Percentiles rank a stretch among this genome's conserved stretches.
phyloP scores from a whole-genome alignment of 2,797 vertebrate species.

The Hylomyscus alleni region DNA sequence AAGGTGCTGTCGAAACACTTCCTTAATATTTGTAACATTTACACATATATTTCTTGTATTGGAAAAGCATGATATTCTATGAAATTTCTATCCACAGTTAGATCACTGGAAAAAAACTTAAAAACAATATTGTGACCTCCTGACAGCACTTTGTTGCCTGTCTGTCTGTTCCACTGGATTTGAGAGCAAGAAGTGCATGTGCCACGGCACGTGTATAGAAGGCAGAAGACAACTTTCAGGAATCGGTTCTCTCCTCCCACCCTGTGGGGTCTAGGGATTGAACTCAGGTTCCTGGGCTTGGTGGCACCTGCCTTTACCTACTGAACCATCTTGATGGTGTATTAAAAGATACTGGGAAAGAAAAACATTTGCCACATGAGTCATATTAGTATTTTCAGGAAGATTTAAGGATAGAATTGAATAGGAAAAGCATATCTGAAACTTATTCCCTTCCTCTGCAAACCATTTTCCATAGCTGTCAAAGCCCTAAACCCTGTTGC shows the following conservation, averaged over 20 bases:
- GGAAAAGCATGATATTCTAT: slow-evolving; percentile 77
- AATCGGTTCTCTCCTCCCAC: background rate
- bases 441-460: slow-evolving; percentile 42
- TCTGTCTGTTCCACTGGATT: background rate
- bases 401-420: slow-evolving; percentile 48
- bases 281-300: background rate
- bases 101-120: slow-evolving; percentile 64
- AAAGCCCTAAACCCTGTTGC: background rate
- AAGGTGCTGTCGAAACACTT: background rate
- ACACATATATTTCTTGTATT: slow-evolving; percentile 76
- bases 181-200: background rate
- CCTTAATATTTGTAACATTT: slow-evolving; percentile 57
- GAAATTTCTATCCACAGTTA: slow-evolving; percentile 69
- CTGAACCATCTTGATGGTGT: slow-evolving; percentile 28
- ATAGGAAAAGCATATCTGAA: slow-evolving; percentile 15
- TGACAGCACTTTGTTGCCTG: slow-evolving; percentile 43
- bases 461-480: slow-evolving; percentile 48
- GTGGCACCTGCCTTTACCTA: background rate
- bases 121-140: slow-evolving; percentile 64
- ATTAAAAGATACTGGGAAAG: slow-evolving; percentile 65
- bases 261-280: background rate
- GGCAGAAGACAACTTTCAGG: background rate
- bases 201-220: background rate
- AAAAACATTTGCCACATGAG: slow-evolving; percentile 56
- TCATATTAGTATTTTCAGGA: slow-evolving; percentile 60